These are phyloP conservation scores for Noctua comes DNA, from an alignment of 2,888 invertebrate genomes.

Conservation along the genomic window DNA sequence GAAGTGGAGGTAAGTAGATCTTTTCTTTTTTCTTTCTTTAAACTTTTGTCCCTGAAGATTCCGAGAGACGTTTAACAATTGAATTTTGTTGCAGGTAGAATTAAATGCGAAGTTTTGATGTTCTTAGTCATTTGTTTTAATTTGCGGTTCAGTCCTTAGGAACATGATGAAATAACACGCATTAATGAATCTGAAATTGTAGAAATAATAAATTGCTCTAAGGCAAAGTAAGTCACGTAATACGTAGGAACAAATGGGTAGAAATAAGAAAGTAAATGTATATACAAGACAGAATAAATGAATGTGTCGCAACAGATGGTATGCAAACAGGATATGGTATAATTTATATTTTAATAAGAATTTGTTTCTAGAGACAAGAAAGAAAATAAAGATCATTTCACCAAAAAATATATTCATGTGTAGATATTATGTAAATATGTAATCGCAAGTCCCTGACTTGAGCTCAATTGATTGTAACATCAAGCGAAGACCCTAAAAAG, in stretches of 20 bases:
- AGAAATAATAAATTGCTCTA: conserved; percentile 9
- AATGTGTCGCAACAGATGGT: conserved; percentile 15
- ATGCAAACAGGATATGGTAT: background rate
- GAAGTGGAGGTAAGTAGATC: conserved; percentile 22
- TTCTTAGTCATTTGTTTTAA: background rate
- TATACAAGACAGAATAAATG: conserved; percentile 15
- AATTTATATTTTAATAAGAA: background rate
- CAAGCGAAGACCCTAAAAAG: conserved; percentile 49
- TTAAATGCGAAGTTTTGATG: conserved; percentile 5
- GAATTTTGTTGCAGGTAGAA: conserved; percentile 4
- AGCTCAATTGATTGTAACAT: conserved; percentile 47
- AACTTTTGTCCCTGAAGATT: conserved; percentile 25
- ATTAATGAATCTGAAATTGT: conserved; percentile 10
- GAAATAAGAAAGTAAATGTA: background rate
- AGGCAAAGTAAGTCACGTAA: conserved; percentile 20
- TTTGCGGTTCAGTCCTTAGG: background rate
- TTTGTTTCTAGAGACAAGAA: background rate
- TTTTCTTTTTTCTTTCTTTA: conserved; percentile 18
- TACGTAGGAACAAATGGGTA: background rate
- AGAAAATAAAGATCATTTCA: conserved; percentile 1
- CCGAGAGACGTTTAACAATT: conserved; percentile 33
- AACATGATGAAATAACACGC: background rate
- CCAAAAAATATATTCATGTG: background rate
- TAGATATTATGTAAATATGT: conserved; percentile 21
- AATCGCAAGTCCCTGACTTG: conserved; percentile 6